Evolutionary conservation across 2,888 invertebrate genomes (phyloP).

Genomic region (Drosophila lacicola): DNA sequence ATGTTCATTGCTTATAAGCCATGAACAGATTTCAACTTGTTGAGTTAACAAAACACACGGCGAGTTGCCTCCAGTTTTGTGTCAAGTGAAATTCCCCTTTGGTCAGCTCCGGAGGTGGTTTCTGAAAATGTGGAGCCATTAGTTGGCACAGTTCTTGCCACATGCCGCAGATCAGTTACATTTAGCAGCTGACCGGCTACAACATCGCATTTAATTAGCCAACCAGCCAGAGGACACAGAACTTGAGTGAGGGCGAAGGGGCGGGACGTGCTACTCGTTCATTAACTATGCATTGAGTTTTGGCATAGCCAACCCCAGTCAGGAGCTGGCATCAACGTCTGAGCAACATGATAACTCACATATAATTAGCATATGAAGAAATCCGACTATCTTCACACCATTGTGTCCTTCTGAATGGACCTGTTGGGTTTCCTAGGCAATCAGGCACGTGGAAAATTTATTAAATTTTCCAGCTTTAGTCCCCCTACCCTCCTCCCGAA

Average conservation of each 20-base stretch:
- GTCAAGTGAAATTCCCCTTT: conserved; percentile 10
- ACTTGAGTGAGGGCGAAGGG: not conserved
- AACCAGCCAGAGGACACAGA: not conserved
- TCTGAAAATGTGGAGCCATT: not conserved
- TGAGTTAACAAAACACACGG: conserved; percentile 49
- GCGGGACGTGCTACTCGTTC: conserved; percentile 28
- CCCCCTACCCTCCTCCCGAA: not conserved
- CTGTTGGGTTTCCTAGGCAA: conserved; percentile 10
- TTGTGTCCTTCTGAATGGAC: conserved; percentile 19
- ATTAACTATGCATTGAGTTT: conserved; percentile 75
- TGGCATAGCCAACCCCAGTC: conserved; percentile 5
- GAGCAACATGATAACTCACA: conserved; percentile 60
- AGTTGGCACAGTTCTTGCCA: conserved; percentile 13
- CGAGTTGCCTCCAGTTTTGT: conserved; percentile 5
- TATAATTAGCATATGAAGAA: conserved; percentile 79
- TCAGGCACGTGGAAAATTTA: conserved; percentile 55
- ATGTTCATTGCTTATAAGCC: conserved; percentile 57
- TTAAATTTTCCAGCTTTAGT: conserved; percentile 32
- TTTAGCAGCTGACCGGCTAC: conserved; percentile 34
- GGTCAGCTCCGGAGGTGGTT: not conserved
- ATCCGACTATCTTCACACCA: conserved; percentile 24
- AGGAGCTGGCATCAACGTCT: conserved; percentile 36
- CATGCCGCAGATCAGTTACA: conserved; percentile 53
- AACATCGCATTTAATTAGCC: conserved; percentile 72
- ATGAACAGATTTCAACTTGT: conserved; percentile 73